Percentiles rank a stretch among this genome's conserved stretches.
Evolutionary conservation across 2,797 vertebrate genomes (phyloP).

Genomic region (Rallus crepitans): DNA sequence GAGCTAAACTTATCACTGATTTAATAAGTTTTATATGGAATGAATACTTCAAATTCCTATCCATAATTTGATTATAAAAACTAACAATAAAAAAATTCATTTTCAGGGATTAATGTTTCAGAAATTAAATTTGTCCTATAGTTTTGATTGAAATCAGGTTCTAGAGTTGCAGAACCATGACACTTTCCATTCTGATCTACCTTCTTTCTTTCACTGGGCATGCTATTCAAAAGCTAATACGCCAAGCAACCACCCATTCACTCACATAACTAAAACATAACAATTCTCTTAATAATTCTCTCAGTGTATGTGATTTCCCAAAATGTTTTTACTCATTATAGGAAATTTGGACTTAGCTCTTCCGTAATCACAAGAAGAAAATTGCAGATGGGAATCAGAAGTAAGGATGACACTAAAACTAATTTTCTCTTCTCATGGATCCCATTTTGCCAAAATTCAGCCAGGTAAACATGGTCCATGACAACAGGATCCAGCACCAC

Average conservation of each 20-base stretch:
- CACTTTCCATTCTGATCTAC: not conserved
- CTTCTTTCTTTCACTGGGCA: not conserved
- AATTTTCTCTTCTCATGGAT: not conserved
- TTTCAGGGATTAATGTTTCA: not conserved
- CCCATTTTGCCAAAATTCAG: not conserved
- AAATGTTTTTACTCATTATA: not conserved
- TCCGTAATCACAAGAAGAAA: not conserved
- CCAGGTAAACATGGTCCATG: accelerated
- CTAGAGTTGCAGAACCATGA: not conserved
- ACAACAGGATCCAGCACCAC: not conserved
- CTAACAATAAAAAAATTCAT: not conserved
- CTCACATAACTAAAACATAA: not conserved
- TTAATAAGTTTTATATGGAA: constrained; percentile 1
- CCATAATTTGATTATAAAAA: not conserved
- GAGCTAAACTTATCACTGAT: constrained; percentile 4
- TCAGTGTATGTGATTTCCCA: not conserved
- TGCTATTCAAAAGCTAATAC: not conserved
- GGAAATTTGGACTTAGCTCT: not conserved
- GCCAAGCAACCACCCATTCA: not conserved
- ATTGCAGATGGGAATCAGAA: not conserved
- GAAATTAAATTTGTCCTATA: not conserved
- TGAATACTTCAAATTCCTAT: not conserved
- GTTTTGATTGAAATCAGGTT: not conserved
- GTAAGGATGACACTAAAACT: not conserved
- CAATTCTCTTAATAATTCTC: not conserved